Conservation (phyloP, 2,113 vertebrate species). For the Mesocricetus auratus region DNA sequence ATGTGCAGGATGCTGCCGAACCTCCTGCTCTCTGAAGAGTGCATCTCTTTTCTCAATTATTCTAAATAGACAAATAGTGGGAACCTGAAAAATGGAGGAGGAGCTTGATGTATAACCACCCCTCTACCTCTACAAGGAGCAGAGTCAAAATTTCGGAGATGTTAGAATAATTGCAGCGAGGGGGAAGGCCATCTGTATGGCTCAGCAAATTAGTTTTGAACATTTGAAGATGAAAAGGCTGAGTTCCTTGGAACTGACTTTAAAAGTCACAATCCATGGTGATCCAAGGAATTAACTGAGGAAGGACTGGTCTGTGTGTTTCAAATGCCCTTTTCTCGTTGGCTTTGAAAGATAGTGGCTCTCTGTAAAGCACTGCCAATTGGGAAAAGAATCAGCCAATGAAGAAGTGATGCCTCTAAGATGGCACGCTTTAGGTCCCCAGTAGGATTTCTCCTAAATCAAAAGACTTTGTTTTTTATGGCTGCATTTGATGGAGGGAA, state of each 20-base stretch:
- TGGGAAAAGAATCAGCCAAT: conserved; percentile 85
- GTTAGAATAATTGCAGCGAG: conserved; percentile 78
- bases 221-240: conserved; percentile 84
- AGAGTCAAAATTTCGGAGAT: conserved; percentile 67
- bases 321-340: conserved; percentile 84
- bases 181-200: conserved; percentile 79
- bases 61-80: conserved; percentile 72
- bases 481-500: conserved; percentile 58
- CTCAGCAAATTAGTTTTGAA: conserved; percentile 83
- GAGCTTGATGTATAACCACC: conserved; percentile 24
- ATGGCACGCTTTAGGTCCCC: conserved; percentile 84
- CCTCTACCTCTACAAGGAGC: conserved; percentile 59
- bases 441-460: conserved; percentile 84
- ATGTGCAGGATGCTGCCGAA: background rate
- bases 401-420: conserved; percentile 80
- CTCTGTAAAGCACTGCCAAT: conserved; percentile 84
- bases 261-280: conserved; percentile 84
- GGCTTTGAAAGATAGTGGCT: conserved; percentile 83
- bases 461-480: conserved; percentile 85
- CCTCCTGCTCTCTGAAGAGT: conserved; percentile 60
- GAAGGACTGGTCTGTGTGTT: conserved; percentile 85
- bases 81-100: background rate
- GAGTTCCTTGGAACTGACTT: conserved; percentile 84
- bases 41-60: conserved; percentile 73
- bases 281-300: conserved; percentile 78